Percentiles rank a stretch among this genome's conserved stretches.
phyloP scores from a whole-genome alignment of 2,797 vertebrate species.

The Syngnathus acus region DNA sequence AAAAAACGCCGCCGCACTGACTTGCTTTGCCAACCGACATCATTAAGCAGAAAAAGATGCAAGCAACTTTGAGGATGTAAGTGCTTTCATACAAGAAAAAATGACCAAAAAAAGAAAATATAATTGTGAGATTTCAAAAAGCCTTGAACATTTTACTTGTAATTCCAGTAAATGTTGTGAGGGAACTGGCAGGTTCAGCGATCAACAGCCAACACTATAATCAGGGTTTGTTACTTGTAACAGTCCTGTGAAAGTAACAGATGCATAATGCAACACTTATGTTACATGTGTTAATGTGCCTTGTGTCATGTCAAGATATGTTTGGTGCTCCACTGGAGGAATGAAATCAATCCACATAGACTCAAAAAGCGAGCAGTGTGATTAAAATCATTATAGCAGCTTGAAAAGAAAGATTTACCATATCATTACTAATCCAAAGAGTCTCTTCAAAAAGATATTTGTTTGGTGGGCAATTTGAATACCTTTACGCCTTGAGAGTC shows the following conservation, averaged over 20 bases:
- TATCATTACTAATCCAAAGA: slow-evolving; percentile 16
- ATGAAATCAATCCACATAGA: slow-evolving; percentile 21
- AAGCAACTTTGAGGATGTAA: slow-evolving; percentile 12
- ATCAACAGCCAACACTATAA: background rate
- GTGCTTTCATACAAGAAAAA: slow-evolving; percentile 42
- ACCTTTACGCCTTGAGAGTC: slow-evolving; percentile 40
- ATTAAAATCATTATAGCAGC: slow-evolving; percentile 20
- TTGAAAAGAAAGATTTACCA: background rate
- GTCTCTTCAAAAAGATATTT: slow-evolving; percentile 16
- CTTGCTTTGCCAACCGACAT: slow-evolving; percentile 22
- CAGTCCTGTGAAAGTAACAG: background rate
- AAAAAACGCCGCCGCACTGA: background rate
- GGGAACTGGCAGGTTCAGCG: background rate
- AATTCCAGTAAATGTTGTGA: slow-evolving; percentile 17
- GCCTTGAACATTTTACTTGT: slow-evolving; percentile 33
- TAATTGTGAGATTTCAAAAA: slow-evolving; percentile 24
- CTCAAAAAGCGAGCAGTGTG: slow-evolving; percentile 9
- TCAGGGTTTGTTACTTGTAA: background rate
- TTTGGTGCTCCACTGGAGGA: slow-evolving; percentile 24
- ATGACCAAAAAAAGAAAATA: slow-evolving; percentile 24
- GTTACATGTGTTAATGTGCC: slow-evolving; percentile 8
- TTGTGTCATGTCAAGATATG: slow-evolving; percentile 38
- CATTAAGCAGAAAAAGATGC: slow-evolving; percentile 22
- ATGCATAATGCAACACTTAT: background rate
- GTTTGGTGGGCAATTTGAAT: slow-evolving; percentile 33